Evolutionary conservation across 2,797 vertebrate genomes (phyloP).

Genomic region (Rhinogobio ventralis): DNA sequence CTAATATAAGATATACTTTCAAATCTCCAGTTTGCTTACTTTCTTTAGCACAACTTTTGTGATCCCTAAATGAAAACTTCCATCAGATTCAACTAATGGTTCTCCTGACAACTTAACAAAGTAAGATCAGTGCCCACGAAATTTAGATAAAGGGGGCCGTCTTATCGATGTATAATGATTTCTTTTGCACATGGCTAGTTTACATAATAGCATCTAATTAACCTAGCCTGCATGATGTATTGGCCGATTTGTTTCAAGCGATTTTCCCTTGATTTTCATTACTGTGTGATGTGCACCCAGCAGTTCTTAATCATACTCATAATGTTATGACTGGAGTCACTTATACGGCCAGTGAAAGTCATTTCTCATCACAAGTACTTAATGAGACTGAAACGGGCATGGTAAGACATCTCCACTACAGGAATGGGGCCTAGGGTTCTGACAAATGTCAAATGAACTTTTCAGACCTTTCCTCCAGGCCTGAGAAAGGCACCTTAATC

Average conservation of each 20-base stretch:
- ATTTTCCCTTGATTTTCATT: conserved; percentile 67
- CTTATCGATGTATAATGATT: conserved; percentile 64
- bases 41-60: conserved; percentile 46
- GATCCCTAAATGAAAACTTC: conserved; percentile 41
- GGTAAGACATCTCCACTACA: conserved; percentile 53
- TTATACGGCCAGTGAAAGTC: conserved; percentile 64
- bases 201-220: conserved; percentile 74
- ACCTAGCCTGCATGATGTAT: conserved; percentile 68
- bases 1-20: neutral
- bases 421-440: conserved; percentile 53
- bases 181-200: conserved; percentile 70
- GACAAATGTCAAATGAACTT: conserved; percentile 62
- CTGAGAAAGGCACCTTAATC: conserved; percentile 48
- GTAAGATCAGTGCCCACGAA: conserved; percentile 58
- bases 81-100: conserved; percentile 47
- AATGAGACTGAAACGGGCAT: conserved; percentile 66
- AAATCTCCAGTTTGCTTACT: conserved; percentile 2
- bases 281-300: conserved; percentile 64
- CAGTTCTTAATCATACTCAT: conserved; percentile 72
- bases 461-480: conserved; percentile 44
- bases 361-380: conserved; percentile 65
- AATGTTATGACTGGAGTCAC: conserved; percentile 70
- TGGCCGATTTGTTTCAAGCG: conserved; percentile 67
- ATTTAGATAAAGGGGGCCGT: conserved; percentile 63
- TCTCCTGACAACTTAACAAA: conserved; percentile 61